Evolutionary conservation across 2,888 invertebrate genomes (phyloP), one percentile per base, ranked within the genome.

Genomic region (Drosophila rubida): DNA sequence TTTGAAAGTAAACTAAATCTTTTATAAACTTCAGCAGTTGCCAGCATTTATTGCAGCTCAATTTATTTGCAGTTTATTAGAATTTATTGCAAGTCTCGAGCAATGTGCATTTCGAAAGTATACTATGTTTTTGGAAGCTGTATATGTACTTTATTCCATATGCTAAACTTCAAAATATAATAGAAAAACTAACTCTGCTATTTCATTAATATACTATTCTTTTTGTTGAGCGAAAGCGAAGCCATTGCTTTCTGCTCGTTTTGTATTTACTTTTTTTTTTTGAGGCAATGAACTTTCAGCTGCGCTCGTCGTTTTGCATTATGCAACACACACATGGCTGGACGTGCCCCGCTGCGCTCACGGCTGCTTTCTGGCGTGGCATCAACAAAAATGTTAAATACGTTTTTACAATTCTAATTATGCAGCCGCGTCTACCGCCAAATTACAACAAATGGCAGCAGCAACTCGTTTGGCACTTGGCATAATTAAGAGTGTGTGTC

Each of bases 371-470:
- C 57, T 37, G 63, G 48, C 39, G 58, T 54, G 73, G 44, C 69
- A 49, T 49, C 16, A 66, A 58, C 57, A 61, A 48, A 71, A 79
- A 75, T 71, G 71, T 66, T 69, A 76, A 79, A 76, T 76, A 71
- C 72, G 68, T 70, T 87, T 79, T 80, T 83, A 79, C 75, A 80
- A 83, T 86, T 88, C 84, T 88, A 85, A 85, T 85, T 85, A 85
- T 86, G 79, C 85, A 83, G 75, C 78, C 71, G 69, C 77, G 80
- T 80, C 80, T 78, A 71, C 80, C 69, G 69, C 83, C 79, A 80
- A 87, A 84, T 81, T 82, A 87, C 87, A 81, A 79, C 73, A 75
- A 75, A 78, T 69, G 61, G 62, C 44, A 72, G 57, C 50, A 42
- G 49, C 59, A 48, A 46, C 74, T 71, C 68, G 61, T 57, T 71